Conservation (phyloP, 2,113 vertebrate genomes). For the Patagioenas fasciata region DNA sequence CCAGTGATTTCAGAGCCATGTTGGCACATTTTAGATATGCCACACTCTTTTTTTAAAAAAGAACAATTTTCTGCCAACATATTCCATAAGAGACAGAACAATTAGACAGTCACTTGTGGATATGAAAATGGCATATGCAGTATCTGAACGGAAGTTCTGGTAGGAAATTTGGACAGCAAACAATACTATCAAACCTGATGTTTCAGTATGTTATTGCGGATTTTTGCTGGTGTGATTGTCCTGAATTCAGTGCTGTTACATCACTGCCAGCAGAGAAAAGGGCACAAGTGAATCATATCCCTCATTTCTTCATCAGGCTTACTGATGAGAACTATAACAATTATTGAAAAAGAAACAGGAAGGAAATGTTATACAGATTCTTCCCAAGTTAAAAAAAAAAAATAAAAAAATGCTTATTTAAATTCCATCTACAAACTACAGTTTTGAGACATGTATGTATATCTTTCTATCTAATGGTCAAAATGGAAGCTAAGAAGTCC, state of each 20-base stretch:
- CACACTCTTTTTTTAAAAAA: not conserved
- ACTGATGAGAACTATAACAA: not conserved
- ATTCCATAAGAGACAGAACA: not conserved
- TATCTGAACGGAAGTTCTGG: not conserved
- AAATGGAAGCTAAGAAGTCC: not conserved
- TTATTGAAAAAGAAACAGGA: not conserved
- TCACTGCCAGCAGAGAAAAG: not conserved
- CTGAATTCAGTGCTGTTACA: not conserved
- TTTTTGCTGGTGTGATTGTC: not conserved
- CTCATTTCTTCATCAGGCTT: not conserved
- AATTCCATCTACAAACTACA: not conserved
- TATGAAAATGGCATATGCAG: not conserved
- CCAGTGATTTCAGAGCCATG: not conserved
- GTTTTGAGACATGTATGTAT: not conserved
- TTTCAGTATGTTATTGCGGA: not conserved
- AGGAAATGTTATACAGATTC: not conserved
- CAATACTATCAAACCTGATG: not conserved
- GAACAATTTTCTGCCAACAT: not conserved
- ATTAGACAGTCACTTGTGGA: not conserved
- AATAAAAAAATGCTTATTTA: not conserved
- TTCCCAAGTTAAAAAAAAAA: not conserved
- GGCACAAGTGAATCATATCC: constrained; percentile 18
- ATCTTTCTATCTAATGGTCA: not conserved
- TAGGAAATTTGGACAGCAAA: not conserved
- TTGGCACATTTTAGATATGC: not conserved